Conservation (phyloP, 2,797 vertebrate species). For the Hypotaenidia okinawae region DNA sequence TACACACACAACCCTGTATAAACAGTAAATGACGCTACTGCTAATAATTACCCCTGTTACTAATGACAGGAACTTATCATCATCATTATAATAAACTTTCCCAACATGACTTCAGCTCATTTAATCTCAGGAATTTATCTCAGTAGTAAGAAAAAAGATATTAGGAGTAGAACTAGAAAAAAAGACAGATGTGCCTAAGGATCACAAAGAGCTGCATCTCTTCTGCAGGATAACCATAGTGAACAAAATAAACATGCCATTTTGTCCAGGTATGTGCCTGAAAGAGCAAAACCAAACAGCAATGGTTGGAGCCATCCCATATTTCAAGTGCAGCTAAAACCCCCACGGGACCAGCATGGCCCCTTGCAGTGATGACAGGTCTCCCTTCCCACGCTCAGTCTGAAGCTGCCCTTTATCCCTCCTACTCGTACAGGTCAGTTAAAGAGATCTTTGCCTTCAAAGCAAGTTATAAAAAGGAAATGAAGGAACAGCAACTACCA, state of each 20-base stretch:
- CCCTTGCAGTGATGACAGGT: accelerated
- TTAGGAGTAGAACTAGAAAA: background rate
- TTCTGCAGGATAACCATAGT: background rate
- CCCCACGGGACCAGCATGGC: accelerated
- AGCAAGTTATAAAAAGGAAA: background rate
- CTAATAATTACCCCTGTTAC: background rate
- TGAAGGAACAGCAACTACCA: background rate
- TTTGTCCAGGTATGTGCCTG: accelerated
- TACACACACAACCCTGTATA: background rate
- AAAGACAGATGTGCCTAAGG: background rate
- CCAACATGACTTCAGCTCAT: background rate
- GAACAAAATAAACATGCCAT: accelerated
- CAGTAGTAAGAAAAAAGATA: background rate
- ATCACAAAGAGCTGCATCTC: background rate
- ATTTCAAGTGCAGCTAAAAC: background rate
- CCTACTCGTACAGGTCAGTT: background rate
- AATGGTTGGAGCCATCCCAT: background rate
- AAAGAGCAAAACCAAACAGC: too few relatives aligned
- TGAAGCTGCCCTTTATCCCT: background rate
- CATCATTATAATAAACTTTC: background rate
- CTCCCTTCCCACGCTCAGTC: background rate
- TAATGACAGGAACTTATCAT: background rate
- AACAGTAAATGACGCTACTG: background rate
- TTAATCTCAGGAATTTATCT: background rate
- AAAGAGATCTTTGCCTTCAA: background rate